These are phyloP conservation scores for Pedetes capensis DNA, from an alignment of 2,113 vertebrate genomes.

Conservation along the genomic window DNA sequence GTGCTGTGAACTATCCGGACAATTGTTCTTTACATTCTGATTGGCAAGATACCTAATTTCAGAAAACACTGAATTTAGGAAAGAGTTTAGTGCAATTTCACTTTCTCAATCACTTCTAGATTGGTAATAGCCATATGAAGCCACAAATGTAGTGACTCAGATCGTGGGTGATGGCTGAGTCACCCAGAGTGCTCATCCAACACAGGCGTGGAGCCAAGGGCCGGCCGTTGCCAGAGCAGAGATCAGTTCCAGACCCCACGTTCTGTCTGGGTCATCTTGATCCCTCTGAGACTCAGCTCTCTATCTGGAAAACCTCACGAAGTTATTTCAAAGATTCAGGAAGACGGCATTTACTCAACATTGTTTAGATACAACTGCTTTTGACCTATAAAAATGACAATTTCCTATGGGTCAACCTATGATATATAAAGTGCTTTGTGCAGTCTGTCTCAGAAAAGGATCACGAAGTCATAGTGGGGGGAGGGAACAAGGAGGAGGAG, in stretches of 20 bases:
- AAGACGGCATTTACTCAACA: not conserved
- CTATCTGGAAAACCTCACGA: conserved; percentile 5
- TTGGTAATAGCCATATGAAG: not conserved
- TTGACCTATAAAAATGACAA: not conserved
- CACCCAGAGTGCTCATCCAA: not conserved
- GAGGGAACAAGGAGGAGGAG: not conserved
- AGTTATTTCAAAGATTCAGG: conserved; percentile 2
- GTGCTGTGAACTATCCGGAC: not conserved
- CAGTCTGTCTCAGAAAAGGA: not conserved
- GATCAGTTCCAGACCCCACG: not conserved
- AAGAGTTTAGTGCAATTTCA: not conserved
- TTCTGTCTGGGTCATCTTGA: not conserved
- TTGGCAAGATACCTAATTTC: not conserved
- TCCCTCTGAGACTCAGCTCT: not conserved
- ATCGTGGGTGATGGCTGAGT: not conserved
- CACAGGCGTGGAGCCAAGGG: not conserved
- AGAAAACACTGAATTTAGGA: conserved; percentile 24
- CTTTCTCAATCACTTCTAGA: not conserved
- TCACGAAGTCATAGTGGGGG: not conserved
- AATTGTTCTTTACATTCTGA: not conserved
- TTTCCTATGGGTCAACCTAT: not conserved
- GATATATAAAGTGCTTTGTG: not conserved
- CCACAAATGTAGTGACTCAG: not conserved
- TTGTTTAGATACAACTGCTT: not conserved
- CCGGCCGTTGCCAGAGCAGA: not conserved